Evolutionary conservation across 2,113 vertebrate species (phyloP).

Genomic region (Cyanistes caeruleus): DNA sequence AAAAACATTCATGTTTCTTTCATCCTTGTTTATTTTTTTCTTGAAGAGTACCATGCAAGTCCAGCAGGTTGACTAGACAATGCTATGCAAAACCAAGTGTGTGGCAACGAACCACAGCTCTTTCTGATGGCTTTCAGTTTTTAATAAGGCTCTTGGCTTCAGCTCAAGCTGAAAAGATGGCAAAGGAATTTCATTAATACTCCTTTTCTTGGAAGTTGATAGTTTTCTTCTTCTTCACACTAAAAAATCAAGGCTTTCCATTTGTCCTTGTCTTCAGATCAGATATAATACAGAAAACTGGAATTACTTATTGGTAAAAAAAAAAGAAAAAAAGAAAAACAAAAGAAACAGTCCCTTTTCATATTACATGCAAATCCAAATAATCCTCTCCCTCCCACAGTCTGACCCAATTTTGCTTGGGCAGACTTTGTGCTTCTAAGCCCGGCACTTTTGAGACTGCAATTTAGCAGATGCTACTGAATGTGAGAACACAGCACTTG

Average conservation of each 20-base stretch:
- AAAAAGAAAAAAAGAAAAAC: rapidly evolving
- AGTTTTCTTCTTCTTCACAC: background rate
- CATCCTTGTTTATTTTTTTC: background rate
- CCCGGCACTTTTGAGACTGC: background rate
- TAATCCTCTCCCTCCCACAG: slow-evolving; percentile 1
- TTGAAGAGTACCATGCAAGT: background rate
- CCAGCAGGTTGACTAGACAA: background rate
- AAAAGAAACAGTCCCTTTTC: background rate
- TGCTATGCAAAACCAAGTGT: background rate
- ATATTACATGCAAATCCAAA: background rate
- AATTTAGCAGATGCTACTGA: background rate
- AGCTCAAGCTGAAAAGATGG: background rate
- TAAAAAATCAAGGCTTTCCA: background rate
- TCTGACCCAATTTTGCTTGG: slow-evolving; percentile 35
- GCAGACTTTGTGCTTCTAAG: background rate
- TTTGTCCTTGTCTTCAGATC: background rate
- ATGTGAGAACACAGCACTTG: background rate
- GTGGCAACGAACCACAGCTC: background rate
- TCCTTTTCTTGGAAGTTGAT: background rate
- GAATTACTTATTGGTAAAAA: background rate
- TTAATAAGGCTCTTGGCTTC: background rate
- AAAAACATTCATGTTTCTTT: background rate
- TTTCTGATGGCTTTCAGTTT: background rate
- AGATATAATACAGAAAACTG: background rate
- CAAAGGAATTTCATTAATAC: background rate